Evolutionary conservation across 2,113 vertebrate genomes (phyloP).

Genomic region (Smithornis capensis): DNA sequence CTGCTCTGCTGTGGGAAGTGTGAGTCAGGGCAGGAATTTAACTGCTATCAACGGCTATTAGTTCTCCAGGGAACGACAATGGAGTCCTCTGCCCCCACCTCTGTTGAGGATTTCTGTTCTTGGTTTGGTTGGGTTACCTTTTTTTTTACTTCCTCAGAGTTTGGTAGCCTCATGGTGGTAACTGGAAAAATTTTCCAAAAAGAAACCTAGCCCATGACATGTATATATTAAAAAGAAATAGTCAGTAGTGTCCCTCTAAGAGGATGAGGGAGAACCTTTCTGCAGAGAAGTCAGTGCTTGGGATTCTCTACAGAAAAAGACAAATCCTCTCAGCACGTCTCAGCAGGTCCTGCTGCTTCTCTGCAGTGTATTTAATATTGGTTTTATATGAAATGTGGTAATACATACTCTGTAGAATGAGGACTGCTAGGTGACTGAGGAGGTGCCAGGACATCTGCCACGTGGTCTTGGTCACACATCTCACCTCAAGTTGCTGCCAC

Average conservation of each 20-base stretch:
- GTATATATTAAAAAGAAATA: background rate
- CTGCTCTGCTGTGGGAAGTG: background rate
- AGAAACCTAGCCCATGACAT: no score
- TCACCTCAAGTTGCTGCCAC: background rate
- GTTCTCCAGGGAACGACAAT: no score
- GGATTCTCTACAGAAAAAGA: background rate
- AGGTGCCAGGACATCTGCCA: background rate
- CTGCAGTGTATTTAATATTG: rapidly evolving
- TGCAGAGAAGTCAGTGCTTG: background rate
- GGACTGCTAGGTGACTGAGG: background rate
- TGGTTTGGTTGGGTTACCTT: no score
- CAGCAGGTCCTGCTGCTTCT: background rate
- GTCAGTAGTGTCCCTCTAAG: background rate
- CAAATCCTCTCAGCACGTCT: background rate
- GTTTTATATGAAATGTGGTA: background rate
- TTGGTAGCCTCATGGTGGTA: no score
- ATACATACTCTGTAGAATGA: background rate
- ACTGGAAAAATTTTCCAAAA: no score
- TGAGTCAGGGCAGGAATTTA: no score
- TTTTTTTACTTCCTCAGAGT: no score
- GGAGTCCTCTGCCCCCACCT: no score
- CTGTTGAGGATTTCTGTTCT: no score
- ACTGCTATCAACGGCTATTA: no score
- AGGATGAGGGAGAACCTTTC: no score
- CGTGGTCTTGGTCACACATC: background rate